These are phyloP conservation scores for Scrobipalpa atriplicella DNA, from an alignment of 2,888 invertebrate genomes.

Conservation along the genomic window DNA sequence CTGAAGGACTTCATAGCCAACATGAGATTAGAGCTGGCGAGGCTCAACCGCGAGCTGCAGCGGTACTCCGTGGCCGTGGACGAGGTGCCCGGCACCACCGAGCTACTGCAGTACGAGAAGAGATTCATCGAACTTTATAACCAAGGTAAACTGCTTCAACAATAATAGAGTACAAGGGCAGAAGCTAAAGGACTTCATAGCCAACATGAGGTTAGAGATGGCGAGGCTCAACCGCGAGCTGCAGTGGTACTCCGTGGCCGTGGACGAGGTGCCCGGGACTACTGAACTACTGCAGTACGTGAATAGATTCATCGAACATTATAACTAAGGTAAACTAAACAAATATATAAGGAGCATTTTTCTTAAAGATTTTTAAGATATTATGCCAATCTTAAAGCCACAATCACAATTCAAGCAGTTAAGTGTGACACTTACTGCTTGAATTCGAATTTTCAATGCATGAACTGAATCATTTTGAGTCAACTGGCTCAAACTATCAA, in stretches of 20 bases:
- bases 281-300: slow-evolving; percentile 98
- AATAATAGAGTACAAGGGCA: slow-evolving; percentile 62
- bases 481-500: no score
- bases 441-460: no score
- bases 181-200: slow-evolving; percentile 65
- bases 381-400: no score
- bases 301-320: slow-evolving; percentile 96
- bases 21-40: slow-evolving; percentile 87
- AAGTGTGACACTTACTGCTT: no score
- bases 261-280: slow-evolving; percentile 96
- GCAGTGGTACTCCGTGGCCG: slow-evolving; percentile 90
- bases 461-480: no score
- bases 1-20: slow-evolving; percentile 62
- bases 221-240: slow-evolving; percentile 92
- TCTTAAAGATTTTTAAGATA: no score
- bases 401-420: no score
- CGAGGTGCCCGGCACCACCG: slow-evolving; percentile 95
- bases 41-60: slow-evolving; percentile 90
- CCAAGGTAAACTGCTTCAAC: slow-evolving; percentile 85
- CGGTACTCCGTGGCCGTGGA: slow-evolving; percentile 93
- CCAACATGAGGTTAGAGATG: slow-evolving; percentile 82
- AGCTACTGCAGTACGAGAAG: slow-evolving; percentile 97
- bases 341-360: no score
- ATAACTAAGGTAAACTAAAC: slow-evolving; percentile 94
- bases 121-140: slow-evolving; percentile 98